Evolutionary conservation across 2,797 vertebrate genomes (phyloP).

Genomic region (Vultur gryphus): DNA sequence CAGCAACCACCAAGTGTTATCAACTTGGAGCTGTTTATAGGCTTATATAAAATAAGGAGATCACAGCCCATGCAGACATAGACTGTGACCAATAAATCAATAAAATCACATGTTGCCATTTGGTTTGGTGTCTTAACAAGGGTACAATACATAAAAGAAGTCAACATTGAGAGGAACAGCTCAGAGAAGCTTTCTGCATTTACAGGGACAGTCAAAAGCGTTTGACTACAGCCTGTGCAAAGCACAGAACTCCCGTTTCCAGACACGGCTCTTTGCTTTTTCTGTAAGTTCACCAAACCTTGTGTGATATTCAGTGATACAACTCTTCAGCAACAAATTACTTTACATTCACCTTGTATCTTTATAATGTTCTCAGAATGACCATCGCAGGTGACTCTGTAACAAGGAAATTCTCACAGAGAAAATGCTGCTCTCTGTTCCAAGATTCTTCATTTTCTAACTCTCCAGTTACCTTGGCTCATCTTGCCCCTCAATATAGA

Average conservation of each 20-base stretch:
- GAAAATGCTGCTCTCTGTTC: not conserved
- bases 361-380: not conserved
- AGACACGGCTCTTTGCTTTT: not conserved
- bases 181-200: not conserved
- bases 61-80: not conserved
- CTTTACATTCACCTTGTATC: not conserved
- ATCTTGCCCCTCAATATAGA: slow-evolving; percentile 94
- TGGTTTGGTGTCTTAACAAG: not conserved
- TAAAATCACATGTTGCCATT: not conserved
- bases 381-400: not conserved
- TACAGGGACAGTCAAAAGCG: not conserved
- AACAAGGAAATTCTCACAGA: not conserved
- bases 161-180: not conserved
- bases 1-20: not conserved
- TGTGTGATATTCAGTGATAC: not conserved
- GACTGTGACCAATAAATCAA: not conserved
- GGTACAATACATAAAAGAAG: not conserved
- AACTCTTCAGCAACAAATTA: not conserved
- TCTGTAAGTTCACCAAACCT: not conserved
- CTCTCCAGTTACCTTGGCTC: slow-evolving; percentile 86
- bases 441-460: not conserved
- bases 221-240: not conserved
- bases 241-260: not conserved
- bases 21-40: not conserved
- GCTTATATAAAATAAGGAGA: not conserved